Conservation (phyloP, 30 jellyfish, hydroid and myxozoan genomes). For the Pelagia noctiluca region DNA sequence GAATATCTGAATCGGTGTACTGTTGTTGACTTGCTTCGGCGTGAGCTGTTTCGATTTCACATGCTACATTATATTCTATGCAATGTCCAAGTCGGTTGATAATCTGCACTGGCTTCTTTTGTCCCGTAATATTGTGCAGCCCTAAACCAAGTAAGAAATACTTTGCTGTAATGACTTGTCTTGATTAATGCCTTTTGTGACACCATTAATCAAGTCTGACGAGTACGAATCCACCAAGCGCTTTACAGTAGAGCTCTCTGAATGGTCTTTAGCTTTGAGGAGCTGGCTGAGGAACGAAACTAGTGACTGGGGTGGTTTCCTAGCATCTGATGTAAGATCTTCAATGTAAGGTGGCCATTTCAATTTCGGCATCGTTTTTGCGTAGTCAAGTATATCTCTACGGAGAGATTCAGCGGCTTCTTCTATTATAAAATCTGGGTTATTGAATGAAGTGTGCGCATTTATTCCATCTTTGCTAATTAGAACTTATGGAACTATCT, state of each 20-base stretch:
- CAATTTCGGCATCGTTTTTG: conserved; percentile 1
- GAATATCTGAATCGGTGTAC: conserved; percentile 23
- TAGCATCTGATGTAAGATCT: neutral
- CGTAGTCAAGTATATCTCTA: conserved; percentile 19
- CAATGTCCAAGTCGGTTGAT: conserved; percentile 55
- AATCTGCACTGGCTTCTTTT: conserved; percentile 61
- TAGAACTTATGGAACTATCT: neutral
- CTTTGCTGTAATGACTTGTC: conserved; percentile 15
- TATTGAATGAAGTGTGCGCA: neutral
- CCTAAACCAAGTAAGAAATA: conserved; percentile 37
- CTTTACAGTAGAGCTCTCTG: neutral
- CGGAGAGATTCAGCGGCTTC: conserved; percentile 38
- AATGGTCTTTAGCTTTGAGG: neutral
- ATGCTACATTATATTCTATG: conserved; percentile 33
- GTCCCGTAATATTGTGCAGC: conserved; percentile 59
- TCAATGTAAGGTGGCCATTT: conserved; percentile 24
- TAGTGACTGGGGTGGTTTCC: conserved; percentile 50
- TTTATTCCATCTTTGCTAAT: neutral
- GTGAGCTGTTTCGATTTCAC: conserved; percentile 61
- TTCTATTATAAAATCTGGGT: neutral
- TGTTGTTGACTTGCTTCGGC: conserved; percentile 43
- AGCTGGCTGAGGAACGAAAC: neutral
- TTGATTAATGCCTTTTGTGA: conserved; percentile 57
- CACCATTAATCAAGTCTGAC: conserved; percentile 40
- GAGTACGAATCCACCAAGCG: conserved; percentile 17